Evolutionary conservation across 2,888 invertebrate genomes (phyloP).

Genomic region (Chouioia cunea): DNA sequence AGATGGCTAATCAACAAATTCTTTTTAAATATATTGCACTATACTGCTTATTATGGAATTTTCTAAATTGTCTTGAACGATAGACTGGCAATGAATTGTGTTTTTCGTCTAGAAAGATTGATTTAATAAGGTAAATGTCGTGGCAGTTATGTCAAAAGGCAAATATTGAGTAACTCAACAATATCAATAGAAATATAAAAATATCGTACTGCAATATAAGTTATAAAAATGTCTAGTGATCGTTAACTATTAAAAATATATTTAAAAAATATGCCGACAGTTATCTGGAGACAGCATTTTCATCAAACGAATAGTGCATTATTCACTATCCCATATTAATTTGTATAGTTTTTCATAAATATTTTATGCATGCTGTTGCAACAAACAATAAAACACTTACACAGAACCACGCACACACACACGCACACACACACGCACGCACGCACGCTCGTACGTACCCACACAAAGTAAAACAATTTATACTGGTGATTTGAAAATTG

Average conservation of each 20-base stretch:
- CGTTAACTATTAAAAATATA: constrained; percentile 33
- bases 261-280: constrained; percentile 56
- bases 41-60: constrained; percentile 19
- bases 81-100: constrained; percentile 16
- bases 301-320: constrained; percentile 26
- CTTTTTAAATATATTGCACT: constrained; percentile 27
- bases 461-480: constrained; percentile 37
- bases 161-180: constrained; percentile 25
- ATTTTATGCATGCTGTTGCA: constrained; percentile 52
- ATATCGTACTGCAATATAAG: constrained; percentile 26
- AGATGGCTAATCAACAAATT: constrained; percentile 3
- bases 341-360: constrained; percentile 35
- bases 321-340: constrained; percentile 22
- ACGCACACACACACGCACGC: constrained; percentile 39
- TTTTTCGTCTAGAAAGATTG: too few relatives aligned
- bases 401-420: constrained; percentile 25
- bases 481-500: constrained; percentile 42
- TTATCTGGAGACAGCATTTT: constrained; percentile 33
- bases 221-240: constrained; percentile 1
- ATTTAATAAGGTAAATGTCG: constrained; percentile 38
- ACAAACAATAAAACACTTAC: constrained; percentile 46
- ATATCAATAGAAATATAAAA: constrained; percentile 35
- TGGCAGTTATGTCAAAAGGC: constrained; percentile 7
- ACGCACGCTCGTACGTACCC: constrained; percentile 22
- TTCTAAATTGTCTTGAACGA: constrained; percentile 26